phyloP scores from a whole-genome alignment of 2,888 invertebrate genomes.

The Rosalia funebris region DNA sequence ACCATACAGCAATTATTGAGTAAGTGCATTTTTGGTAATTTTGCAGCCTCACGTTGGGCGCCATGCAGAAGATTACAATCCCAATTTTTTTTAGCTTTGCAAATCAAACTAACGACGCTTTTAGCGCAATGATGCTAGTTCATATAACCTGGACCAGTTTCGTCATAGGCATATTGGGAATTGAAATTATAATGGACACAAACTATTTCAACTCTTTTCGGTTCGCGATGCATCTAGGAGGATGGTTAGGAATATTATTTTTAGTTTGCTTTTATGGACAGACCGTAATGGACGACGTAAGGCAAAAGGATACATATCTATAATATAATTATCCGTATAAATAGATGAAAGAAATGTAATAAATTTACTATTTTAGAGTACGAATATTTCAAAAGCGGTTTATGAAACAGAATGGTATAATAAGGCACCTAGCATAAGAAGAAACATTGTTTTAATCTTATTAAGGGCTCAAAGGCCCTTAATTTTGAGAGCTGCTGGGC shows the following conservation, averaged over 20 bases:
- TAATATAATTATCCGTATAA: too few species aligned
- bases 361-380: constrained; percentile 46
- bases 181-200: constrained; percentile 50
- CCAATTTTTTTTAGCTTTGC: constrained; percentile 33
- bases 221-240: constrained; percentile 51
- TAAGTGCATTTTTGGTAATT: constrained; percentile 37
- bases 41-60: too few species aligned
- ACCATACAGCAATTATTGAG: constrained; percentile 47
- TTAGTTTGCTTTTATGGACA: constrained; percentile 53
- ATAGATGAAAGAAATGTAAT: too few species aligned
- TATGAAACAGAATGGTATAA: constrained; percentile 47
- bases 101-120: constrained; percentile 42
- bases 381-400: constrained; percentile 38
- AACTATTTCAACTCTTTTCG: constrained; percentile 45
- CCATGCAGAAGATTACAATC: too few species aligned
- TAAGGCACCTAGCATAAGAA: constrained; percentile 39
- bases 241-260: constrained; percentile 52
- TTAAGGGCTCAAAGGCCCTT: constrained; percentile 50
- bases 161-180: constrained; percentile 52
- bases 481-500: constrained; percentile 46
- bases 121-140: constrained; percentile 51
- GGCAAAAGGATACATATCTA: too few species aligned
- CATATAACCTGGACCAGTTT: constrained; percentile 54
- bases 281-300: constrained; percentile 51
- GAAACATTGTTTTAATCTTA: constrained; percentile 46